Evolutionary conservation across 2,797 vertebrate genomes (phyloP).

Genomic region (Hypotaenidia okinawae): DNA sequence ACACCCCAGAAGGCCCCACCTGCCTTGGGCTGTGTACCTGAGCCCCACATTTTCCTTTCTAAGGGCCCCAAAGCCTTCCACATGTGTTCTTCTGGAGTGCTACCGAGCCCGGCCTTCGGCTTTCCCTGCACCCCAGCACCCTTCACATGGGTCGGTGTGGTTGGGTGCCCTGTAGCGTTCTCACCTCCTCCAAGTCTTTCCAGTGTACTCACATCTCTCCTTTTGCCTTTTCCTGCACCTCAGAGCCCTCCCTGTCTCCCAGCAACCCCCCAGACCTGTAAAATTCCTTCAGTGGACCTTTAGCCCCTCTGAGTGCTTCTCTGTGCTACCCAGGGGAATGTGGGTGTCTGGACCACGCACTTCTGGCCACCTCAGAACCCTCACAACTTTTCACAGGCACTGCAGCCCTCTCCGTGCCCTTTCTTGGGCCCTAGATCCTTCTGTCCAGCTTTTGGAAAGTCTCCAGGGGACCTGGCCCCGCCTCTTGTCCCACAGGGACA

Average conservation of each 20-base stretch:
- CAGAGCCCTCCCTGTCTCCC: accelerated
- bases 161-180: background rate
- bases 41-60: accelerated
- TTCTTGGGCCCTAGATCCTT: background rate
- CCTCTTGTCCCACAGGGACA: background rate
- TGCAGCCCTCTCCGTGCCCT: background rate
- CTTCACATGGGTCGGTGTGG: background rate
- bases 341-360: accelerated
- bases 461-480: background rate
- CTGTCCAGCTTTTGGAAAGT: background rate
- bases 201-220: background rate
- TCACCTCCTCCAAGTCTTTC: background rate
- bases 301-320: background rate
- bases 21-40: background rate
- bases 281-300: background rate
- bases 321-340: background rate
- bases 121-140: background rate
- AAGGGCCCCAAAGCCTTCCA: background rate
- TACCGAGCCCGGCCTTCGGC: background rate
- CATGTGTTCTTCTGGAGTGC: background rate
- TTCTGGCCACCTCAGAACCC: background rate
- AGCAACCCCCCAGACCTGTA: background rate
- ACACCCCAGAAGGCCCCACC: background rate
- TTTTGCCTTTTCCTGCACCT: background rate
- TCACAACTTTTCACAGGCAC: accelerated